Evolutionary conservation across 2,888 invertebrate species (phyloP), one percentile per base, ranked within the genome.

Genomic region (Coenonympha arcania): DNA sequence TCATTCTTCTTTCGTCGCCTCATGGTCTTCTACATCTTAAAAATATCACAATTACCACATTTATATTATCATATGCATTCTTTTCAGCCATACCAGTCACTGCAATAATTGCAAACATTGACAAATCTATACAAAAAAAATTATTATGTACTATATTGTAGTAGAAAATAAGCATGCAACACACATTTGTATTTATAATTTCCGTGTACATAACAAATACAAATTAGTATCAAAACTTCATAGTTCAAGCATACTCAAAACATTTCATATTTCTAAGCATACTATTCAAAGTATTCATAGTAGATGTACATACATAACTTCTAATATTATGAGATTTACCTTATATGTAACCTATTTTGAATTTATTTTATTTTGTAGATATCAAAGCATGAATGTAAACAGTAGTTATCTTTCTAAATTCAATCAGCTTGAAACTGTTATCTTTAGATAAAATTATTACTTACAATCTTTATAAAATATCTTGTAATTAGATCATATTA

Each of bases 1-100:
- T 73, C 76, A 79, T 70, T 39, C 54, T 56, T 61, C 55, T 52
- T 56, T 59, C 59, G 55, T 55, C 58, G 56, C 55, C 57, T 54
- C 61, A 60, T 57, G 53, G 50, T 58, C 55, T 60, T 57, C 54
- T 48, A 56, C 58, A 57, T 57, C 48, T 54, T 26, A 31, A 42
- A 50, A 41, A 37, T 51, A 36, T 50, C 52, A 47, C 46, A 49
- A 42, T 11, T 47, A 48, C 47, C 43, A 39, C 42, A 46, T 43
- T 39, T 43, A 43, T 22, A 13, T 48, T 43, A 52, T 43, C 19
- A 15, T 31, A 49, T 49, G 42, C 50, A 54, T 56, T 54, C 41
- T 49, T 55, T 55, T 50, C 53, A 57, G 57, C 55, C 52, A 53
- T 52, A 42, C 24, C 26, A 40, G 24, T 41, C 41, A 42, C 44